phyloP scores from a whole-genome alignment of 2,797 vertebrate species.

The Numenius phaeopus region DNA sequence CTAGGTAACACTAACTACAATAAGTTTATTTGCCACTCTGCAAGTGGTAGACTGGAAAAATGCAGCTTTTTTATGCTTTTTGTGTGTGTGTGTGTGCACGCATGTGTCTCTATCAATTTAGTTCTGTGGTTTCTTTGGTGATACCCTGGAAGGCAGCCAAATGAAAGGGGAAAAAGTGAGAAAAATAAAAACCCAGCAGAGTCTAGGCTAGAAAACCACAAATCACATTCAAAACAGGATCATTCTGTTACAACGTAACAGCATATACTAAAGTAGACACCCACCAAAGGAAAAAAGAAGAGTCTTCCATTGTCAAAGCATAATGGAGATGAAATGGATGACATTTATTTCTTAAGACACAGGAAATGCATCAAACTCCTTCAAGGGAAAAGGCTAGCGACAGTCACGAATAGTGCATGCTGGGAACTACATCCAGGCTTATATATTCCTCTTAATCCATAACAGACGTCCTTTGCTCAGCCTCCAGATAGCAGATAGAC shows the following conservation, averaged over 20 bases:
- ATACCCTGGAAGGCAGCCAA: constrained; percentile 34
- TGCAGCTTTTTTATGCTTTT: not conserved
- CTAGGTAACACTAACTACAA: not conserved
- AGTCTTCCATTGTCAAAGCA: not conserved
- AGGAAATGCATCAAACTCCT: not conserved
- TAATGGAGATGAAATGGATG: not conserved
- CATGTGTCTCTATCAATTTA: not conserved
- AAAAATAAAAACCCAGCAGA: not conserved
- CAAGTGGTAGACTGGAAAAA: not conserved
- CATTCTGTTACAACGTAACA: not conserved
- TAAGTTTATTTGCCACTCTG: not conserved
- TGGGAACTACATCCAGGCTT: not conserved
- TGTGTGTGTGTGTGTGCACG: rapidly evolving
- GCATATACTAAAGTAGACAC: not conserved
- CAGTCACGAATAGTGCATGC: not conserved
- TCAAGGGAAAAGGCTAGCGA: not conserved
- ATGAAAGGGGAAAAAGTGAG: not conserved
- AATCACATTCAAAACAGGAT: not conserved
- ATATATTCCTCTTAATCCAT: not conserved
- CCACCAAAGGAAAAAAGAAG: not conserved
- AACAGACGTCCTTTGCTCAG: not conserved
- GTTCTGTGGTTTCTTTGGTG: constrained; percentile 22
- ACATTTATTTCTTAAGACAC: not conserved
- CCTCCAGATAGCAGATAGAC: not conserved
- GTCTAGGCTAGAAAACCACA: not conserved